Conservation (phyloP, 1,140 invertebrate species). For the Thaumatotibia leucotreta region DNA sequence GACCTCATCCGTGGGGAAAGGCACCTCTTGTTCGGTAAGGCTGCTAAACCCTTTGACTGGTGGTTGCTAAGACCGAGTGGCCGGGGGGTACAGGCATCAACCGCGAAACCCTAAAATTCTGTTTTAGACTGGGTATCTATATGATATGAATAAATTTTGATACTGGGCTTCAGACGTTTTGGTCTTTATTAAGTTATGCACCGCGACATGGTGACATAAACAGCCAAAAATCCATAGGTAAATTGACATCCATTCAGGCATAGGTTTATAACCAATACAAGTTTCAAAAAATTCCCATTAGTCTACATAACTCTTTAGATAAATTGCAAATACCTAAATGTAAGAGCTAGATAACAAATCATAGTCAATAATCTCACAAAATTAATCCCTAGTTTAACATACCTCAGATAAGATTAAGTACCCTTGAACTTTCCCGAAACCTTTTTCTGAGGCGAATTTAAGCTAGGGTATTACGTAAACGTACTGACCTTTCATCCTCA, state of each 20-base stretch:
- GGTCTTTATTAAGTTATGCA: not conserved
- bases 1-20: too few relatives aligned
- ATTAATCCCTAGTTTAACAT: not conserved
- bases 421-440: not conserved
- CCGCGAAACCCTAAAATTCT: too few relatives aligned
- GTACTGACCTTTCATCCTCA: slow-evolving; percentile 82
- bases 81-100: too few relatives aligned
- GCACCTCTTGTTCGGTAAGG: too few relatives aligned
- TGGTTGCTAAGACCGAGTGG: too few relatives aligned
- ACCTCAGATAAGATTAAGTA: not conserved
- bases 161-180: not conserved
- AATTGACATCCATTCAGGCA: not conserved
- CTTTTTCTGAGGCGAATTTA: too few relatives aligned
- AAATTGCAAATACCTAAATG: not conserved
- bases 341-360: not conserved
- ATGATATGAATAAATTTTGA: too few relatives aligned
- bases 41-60: too few relatives aligned
- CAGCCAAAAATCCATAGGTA: too few relatives aligned
- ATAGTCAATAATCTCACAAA: not conserved
- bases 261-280: too few relatives aligned
- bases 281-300: not conserved
- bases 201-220: too few relatives aligned
- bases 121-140: too few relatives aligned
- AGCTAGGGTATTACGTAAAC: not conserved
- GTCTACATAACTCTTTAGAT: not conserved